Evolutionary conservation across 2,888 invertebrate genomes (phyloP), one percentile per base, ranked within the genome.

Genomic region (Xanthorhoe spadicearia): DNA sequence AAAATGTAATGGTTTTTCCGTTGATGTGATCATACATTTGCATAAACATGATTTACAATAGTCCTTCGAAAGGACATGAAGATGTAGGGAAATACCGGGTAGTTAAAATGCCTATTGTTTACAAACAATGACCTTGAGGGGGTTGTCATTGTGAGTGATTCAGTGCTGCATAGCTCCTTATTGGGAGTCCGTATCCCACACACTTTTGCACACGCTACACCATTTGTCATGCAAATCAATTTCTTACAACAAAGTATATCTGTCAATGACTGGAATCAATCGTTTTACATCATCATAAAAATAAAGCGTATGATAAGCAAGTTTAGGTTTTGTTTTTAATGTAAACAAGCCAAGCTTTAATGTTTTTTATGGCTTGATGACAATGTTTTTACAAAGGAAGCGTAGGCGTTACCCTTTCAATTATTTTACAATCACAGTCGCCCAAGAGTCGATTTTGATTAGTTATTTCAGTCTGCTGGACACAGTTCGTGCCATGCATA

Each of bases 1-100:
- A 74, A 78, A 77, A 76, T 46, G 46, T 57, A 35, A 59, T 75
- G 84, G 81, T 74, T 84, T 86, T 87, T 81, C 83, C 82, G 50
- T 68, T 52, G 60, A 76, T 71, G 67, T 71, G 68, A 77, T 77
- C 69, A 68, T 59, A 72, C 17, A 81, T 83, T 80, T 80, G 79
- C 80, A 80, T 81, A 72, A 57, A 58, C 55, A 72, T 72, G 61
- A 61, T 64, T 69, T 58, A 66, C 56, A 63, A 62, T 69, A 43
- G 66, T 63, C 71, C 54, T 59, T 64, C 63, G 18, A 28, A 48
- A 75, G 65, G 67, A 65, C 68, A 61, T 66, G 57, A 66, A 74
- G 62, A 71, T 64, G 51, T 60, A 66, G 69, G 77, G 68, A 73
- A 79, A 76, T 68, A 75, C 76, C 70, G 18, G 52, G 48, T 61